Percentiles rank a stretch among this genome's conserved stretches.
phyloP scores from a whole-genome alignment of 2,888 invertebrate species.

The Lasiommata megera region DNA sequence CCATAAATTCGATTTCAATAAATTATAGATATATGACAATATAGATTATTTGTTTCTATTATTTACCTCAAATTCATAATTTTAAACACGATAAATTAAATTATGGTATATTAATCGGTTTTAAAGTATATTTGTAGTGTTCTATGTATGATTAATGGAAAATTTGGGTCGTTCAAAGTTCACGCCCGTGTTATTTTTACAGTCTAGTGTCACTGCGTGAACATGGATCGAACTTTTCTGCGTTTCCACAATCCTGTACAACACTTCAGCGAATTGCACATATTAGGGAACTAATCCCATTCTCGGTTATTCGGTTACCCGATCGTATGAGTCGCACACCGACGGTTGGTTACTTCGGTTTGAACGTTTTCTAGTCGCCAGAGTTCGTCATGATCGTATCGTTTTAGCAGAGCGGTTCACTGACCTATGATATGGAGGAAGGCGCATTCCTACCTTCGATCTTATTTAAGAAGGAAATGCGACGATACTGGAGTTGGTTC shows the following conservation, averaged over 20 bases:
- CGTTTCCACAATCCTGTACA: background rate
- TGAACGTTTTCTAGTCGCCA: too few species aligned
- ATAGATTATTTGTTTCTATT: slow-evolving; percentile 3
- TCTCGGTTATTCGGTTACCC: too few species aligned
- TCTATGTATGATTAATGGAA: background rate
- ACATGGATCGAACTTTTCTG: background rate
- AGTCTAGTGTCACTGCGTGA: background rate
- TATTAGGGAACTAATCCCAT: too few species aligned
- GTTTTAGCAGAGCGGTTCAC: too few species aligned
- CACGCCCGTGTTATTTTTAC: background rate
- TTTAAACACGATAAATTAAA: background rate
- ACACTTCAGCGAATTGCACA: background rate
- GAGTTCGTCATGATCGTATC: too few species aligned
- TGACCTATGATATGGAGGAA: too few species aligned
- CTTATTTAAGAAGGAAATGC: too few species aligned
- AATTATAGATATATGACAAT: slow-evolving; percentile 6
- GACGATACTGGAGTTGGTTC: too few species aligned
- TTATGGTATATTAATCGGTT: background rate
- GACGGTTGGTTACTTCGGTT: too few species aligned
- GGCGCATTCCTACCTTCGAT: too few species aligned
- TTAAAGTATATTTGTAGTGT: background rate
- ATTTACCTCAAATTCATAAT: background rate
- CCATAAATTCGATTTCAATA: slow-evolving; percentile 10
- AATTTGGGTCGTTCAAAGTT: background rate
- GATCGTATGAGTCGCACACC: too few species aligned